Conservation (phyloP, 2,888 invertebrate species). For the Gisinianus flammeolus region DNA sequence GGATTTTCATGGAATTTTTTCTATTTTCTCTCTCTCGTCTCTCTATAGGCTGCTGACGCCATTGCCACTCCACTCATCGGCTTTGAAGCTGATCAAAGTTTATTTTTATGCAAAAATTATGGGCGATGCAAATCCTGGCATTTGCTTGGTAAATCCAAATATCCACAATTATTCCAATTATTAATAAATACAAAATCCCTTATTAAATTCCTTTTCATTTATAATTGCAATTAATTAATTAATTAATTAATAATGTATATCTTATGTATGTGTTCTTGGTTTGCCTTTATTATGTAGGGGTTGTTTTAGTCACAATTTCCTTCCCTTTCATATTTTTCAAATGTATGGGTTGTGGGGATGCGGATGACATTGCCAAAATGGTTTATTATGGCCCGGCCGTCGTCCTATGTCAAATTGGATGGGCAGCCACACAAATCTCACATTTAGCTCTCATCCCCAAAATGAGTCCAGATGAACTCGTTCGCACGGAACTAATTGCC, state of each 20-base stretch:
- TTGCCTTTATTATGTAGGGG: slow-evolving; percentile 61
- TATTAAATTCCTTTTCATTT: too few relatives aligned
- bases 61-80: slow-evolving; percentile 88
- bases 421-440: slow-evolving; percentile 87
- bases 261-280: too few relatives aligned
- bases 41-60: slow-evolving; percentile 76
- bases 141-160: slow-evolving; percentile 75
- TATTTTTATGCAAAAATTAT: slow-evolving; percentile 72
- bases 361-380: slow-evolving; percentile 69
- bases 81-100: slow-evolving; percentile 76
- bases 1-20: not conserved
- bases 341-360: slow-evolving; percentile 72
- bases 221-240: not conserved
- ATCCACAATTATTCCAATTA: not conserved
- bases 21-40: not conserved
- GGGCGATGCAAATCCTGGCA: slow-evolving; percentile 90
- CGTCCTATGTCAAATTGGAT: slow-evolving; percentile 89
- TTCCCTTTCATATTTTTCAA: slow-evolving; percentile 88
- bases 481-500: slow-evolving; percentile 77
- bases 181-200: not conserved
- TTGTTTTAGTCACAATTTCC: slow-evolving; percentile 74
- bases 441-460: slow-evolving; percentile 88
- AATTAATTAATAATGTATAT: not conserved
- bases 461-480: slow-evolving; percentile 74
- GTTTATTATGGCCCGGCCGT: slow-evolving; percentile 79